These are phyloP conservation scores for Channa argus DNA, from an alignment of 2,113 vertebrate species.

Conservation along the genomic window DNA sequence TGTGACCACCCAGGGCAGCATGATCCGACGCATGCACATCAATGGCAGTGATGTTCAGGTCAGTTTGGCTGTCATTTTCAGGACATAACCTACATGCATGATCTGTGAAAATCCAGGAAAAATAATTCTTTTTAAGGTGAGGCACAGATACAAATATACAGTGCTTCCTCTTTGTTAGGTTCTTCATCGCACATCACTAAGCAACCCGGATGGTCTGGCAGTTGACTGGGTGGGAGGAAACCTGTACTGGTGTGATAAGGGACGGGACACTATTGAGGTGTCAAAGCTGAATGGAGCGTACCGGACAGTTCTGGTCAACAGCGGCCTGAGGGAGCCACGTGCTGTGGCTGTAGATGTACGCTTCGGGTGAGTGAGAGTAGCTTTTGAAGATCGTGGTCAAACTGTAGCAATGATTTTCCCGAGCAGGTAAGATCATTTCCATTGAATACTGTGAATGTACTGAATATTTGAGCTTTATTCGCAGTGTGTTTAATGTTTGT, in stretches of 20 bases:
- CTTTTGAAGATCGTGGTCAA: neutral
- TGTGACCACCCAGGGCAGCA: slow-evolving; percentile 98
- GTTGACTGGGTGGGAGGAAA: slow-evolving; percentile 99
- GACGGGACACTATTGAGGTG: slow-evolving; percentile 98
- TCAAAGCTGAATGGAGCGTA: slow-evolving; percentile 97
- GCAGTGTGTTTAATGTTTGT: no score
- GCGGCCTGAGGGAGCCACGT: slow-evolving; percentile 91
- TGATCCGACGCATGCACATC: slow-evolving; percentile 98
- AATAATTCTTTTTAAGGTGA: neutral
- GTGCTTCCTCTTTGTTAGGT: slow-evolving; percentile 83
- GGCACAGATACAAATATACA: neutral
- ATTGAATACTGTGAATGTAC: no score
- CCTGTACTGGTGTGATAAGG: slow-evolving; percentile 99
- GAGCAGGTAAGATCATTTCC: neutral
- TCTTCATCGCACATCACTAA: slow-evolving; percentile 96
- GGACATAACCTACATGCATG: neutral
- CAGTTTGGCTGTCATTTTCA: neutral
- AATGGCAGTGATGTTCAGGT: slow-evolving; percentile 97
- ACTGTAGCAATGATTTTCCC: neutral
- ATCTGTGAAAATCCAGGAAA: neutral
- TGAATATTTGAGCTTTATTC: no score
- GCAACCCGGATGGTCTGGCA: slow-evolving; percentile 95
- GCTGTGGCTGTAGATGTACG: slow-evolving; percentile 95
- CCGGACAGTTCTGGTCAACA: slow-evolving; percentile 94
- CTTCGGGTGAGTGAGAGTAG: slow-evolving; percentile 91